phyloP scores from a whole-genome alignment of 2,888 invertebrate genomes.

The Aspidiotus destructor region DNA sequence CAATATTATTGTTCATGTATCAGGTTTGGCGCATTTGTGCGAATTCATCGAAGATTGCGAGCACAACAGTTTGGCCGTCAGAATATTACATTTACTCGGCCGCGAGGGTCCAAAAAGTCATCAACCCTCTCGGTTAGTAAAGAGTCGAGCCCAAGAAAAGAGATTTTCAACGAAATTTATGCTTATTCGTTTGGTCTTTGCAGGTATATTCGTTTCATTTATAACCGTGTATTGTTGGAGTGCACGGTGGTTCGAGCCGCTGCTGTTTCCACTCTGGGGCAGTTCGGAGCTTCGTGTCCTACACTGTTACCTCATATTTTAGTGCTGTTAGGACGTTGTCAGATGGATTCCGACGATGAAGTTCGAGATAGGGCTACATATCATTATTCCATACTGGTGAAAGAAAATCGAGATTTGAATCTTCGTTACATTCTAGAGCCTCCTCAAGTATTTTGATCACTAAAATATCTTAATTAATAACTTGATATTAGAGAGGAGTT shows the following conservation, averaged over 20 bases:
- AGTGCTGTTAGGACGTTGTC: conserved; percentile 72
- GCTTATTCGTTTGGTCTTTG: conserved; percentile 34
- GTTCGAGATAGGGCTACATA: conserved; percentile 96
- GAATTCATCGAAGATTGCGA: conserved; percentile 99
- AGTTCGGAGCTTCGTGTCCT: conserved; percentile 93
- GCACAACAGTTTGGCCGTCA: conserved; percentile 88
- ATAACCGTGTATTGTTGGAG: conserved; percentile 88
- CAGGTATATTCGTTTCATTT: conserved; percentile 71
- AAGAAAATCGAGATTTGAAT: conserved; percentile 57
- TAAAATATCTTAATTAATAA: not conserved
- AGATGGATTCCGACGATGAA: conserved; percentile 96
- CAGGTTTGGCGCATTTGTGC: conserved; percentile 81
- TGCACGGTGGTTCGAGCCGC: conserved; percentile 92
- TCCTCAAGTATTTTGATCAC: conserved; percentile 46
- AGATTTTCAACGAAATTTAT: too few relatives aligned
- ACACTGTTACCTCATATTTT: conserved; percentile 74
- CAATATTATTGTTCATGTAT: conserved; percentile 1
- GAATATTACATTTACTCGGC: conserved; percentile 90
- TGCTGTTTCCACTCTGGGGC: conserved; percentile 93
- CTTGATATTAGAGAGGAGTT: not conserved
- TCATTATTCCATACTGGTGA: conserved; percentile 75
- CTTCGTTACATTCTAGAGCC: conserved; percentile 69
- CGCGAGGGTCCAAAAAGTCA: conserved; percentile 94
- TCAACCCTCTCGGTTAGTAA: conserved; percentile 63
- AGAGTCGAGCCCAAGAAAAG: not conserved